Percentiles rank a stretch among this genome's conserved stretches.
Evolutionary conservation across 2,888 invertebrate species (phyloP).

Genomic region (Polyploca ridens): DNA sequence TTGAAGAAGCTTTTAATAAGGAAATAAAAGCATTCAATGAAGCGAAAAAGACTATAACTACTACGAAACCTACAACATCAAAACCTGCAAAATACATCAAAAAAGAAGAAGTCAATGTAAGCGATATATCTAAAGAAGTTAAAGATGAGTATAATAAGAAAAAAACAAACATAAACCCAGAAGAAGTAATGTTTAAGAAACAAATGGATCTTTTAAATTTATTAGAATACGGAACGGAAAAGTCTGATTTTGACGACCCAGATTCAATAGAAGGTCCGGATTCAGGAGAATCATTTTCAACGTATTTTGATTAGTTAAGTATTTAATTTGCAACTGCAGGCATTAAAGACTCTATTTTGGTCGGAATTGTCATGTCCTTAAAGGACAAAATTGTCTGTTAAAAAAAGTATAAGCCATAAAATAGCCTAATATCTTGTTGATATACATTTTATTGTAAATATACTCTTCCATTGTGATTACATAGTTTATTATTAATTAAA

Average conservation of each 20-base stretch:
- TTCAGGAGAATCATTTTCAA: slow-evolving; percentile 46
- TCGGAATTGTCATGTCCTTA: no score
- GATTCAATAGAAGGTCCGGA: slow-evolving; percentile 50
- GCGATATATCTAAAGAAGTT: slow-evolving; percentile 46
- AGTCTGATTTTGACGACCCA: slow-evolving; percentile 43
- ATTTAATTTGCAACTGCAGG: neutral
- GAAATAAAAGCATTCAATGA: slow-evolving; percentile 27
- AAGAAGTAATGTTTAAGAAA: slow-evolving; percentile 53
- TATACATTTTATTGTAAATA: neutral
- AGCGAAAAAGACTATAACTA: slow-evolving; percentile 10
- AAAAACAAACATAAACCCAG: slow-evolving; percentile 28
- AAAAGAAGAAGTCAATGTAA: slow-evolving; percentile 35
- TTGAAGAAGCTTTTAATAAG: slow-evolving; percentile 50
- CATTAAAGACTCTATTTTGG: neutral
- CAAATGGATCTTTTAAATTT: slow-evolving; percentile 62
- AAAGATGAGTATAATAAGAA: slow-evolving; percentile 29
- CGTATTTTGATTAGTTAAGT: slow-evolving; percentile 41
- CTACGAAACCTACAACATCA: slow-evolving; percentile 15
- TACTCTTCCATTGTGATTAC: slow-evolving; percentile 3
- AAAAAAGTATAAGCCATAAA: neutral
- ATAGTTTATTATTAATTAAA: neutral
- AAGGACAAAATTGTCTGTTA: no score
- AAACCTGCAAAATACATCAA: slow-evolving; percentile 14
- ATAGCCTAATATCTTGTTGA: slow-evolving; percentile 15
- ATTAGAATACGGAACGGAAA: slow-evolving; percentile 63